Base-by-base conservation (phyloP, 2,113 vertebrate species). In the Toxostoma redivivum region DNA sequence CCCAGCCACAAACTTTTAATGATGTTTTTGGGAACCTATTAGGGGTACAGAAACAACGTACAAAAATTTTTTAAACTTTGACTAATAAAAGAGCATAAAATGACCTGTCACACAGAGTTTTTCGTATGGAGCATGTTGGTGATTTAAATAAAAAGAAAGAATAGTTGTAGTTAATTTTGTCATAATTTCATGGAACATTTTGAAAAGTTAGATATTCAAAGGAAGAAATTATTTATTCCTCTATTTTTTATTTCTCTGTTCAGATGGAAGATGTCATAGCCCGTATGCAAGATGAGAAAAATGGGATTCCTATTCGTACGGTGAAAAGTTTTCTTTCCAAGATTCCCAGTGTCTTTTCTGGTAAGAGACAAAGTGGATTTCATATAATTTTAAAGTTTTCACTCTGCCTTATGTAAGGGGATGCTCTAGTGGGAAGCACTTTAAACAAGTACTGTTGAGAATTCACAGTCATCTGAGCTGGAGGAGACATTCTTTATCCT, bases 321-420 rank as follows among this genome's bases (percentile, higher is more conserved):
- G 99, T 99, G 96, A 99, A 99, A 98, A 99, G 99, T 97, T 99
- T 99, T 97, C 98, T 99, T 94, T 99, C 99, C 97, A 99, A 99
- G 98, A 99, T 99, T 84, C 99, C 99, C 88, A 99, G 99, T 95
- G 99, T 99, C 95, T 99, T 99, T 98, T 99, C 99, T 96, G 99
- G 99, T 99, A 98, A 99, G 98, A 92, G 37, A 86, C 18, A 69
- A 90, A 92, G n/a, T 81, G 15, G 60, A 66, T 92, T 88, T 77
- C 17, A 22, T 85, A 18, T 11, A 81, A 7, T 73, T 86, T 88
- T 73, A 64, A 81, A 48, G 12, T 58, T 88, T 91, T 57, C 8
- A 16, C 9, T 66, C 12, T 65, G 16, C 10, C 1, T 50, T 70
- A 42, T 37, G 8, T 38, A 76, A 88, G 11, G 15, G 8, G 7